Evolutionary conservation across 2,888 invertebrate genomes (phyloP), one percentile per base, ranked within the genome.

Genomic region (Leptinotarsa rubiginosa): DNA sequence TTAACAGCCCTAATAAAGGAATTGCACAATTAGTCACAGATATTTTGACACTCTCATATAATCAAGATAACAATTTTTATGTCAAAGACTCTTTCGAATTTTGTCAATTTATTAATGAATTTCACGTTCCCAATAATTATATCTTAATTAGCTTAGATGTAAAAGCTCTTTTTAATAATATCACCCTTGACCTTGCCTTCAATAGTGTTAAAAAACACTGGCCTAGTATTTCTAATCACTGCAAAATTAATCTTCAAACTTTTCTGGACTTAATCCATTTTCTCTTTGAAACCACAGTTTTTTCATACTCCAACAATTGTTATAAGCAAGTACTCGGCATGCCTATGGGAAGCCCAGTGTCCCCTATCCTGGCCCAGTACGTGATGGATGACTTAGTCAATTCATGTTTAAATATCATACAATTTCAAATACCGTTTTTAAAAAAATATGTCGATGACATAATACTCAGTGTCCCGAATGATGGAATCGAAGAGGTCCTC

Each of bases 311-410:
- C 10, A 18, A 41, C 20, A 13, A 68, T 4, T 65, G 47, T 66
- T 73, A 70, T 18, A 69, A 72, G 52, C 75, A 76, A 50, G 56
- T 67, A 50, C 67, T 69, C 62, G 77, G 75, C 12, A 73, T 54
- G 10, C 75, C 77, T 7, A 76, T 78, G 78, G 74, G 74, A 3
- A 47, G 49, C 4, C 64, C 59, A 47, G 65, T 76, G 0, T 73
- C 70, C 7, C 77, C 78, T 4, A 75, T 78, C 16, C 7, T 77
- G n/a, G 71, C 75, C 5, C 75, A 69, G 41, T 73, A 73, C 66
- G 77, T 78, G 5, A 77, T 77, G 75, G 74, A 78, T 62, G 72
- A 75, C 18, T 50, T 77, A 7, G 20, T 77, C 18, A 67, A 77
- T n/a, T 47, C 10, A 2, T 74, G 66, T 47, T 52, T 71, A 16